These are phyloP conservation scores for Rissa tridactyla DNA, from an alignment of 2,113 vertebrate genomes.

Conservation along the genomic window DNA sequence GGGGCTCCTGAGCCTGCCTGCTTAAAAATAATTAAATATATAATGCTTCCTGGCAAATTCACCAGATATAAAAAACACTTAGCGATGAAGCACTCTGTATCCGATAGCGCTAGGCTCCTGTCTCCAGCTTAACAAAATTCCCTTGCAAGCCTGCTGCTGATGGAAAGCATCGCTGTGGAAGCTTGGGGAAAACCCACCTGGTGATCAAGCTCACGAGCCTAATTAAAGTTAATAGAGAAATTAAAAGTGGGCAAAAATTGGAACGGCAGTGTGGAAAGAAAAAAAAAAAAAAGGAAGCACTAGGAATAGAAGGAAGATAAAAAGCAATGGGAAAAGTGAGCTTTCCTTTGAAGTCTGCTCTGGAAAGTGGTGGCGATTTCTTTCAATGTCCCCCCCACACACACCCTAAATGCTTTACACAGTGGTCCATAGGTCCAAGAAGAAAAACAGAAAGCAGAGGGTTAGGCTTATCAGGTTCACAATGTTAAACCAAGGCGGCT, in stretches of 20 bases:
- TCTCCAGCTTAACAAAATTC: slow-evolving; percentile 32
- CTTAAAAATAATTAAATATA: slow-evolving; percentile 60
- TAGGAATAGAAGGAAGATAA: slow-evolving; percentile 6
- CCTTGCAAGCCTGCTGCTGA: slow-evolving; percentile 33
- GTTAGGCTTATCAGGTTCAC: background rate
- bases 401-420: background rate
- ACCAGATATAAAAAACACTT: slow-evolving; percentile 15
- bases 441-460: background rate
- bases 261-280: background rate
- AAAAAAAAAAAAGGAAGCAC: background rate
- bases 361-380: background rate
- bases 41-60: slow-evolving; percentile 31
- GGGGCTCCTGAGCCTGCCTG: background rate
- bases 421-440: background rate
- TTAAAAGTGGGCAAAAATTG: slow-evolving; percentile 58
- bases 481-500: background rate
- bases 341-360: background rate
- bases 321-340: slow-evolving; percentile 15
- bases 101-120: background rate
- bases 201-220: slow-evolving; percentile 68
- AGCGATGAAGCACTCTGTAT: background rate
- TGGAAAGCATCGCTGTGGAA: slow-evolving; percentile 56
- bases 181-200: slow-evolving; percentile 74
- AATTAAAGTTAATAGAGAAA: slow-evolving; percentile 76
- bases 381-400: background rate